These are phyloP conservation scores for Phrynocephalus guinanensis DNA, from an alignment of 2,797 vertebrate genomes.

Conservation along the genomic window DNA sequence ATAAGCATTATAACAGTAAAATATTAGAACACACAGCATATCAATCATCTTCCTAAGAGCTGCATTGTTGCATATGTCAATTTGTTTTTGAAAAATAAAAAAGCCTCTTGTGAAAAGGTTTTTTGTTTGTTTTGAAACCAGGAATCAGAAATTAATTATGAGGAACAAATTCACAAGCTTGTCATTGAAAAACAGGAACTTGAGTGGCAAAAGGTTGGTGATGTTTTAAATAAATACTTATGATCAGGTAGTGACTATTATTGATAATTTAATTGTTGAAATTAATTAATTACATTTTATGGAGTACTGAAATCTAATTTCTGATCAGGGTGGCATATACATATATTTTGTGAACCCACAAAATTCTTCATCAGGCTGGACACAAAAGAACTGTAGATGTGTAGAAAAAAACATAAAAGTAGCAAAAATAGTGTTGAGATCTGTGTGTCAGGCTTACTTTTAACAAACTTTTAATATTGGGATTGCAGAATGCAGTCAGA, in stretches of 20 bases:
- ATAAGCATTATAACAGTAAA: too few species aligned
- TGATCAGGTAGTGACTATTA: not conserved
- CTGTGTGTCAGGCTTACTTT: too few species aligned
- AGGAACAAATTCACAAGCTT: slow-evolving; percentile 89
- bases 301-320: slow-evolving; percentile 8
- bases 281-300: not conserved
- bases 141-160: slow-evolving; percentile 87
- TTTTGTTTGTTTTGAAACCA: slow-evolving; percentile 70
- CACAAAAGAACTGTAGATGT: too few species aligned
- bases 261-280: not conserved
- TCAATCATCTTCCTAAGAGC: not conserved
- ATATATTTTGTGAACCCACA: not conserved
- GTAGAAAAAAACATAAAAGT: too few species aligned
- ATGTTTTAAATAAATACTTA: slow-evolving; percentile 38
- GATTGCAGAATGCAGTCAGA: too few species aligned
- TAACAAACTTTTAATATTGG: too few species aligned
- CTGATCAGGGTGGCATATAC: not conserved
- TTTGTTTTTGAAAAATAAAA: slow-evolving; percentile 1
- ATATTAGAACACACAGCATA: not conserved
- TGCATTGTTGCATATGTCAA: not conserved
- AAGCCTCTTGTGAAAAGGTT: not conserved
- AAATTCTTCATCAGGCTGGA: too few species aligned
- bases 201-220: slow-evolving; percentile 90
- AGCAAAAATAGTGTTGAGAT: too few species aligned
- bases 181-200: slow-evolving; percentile 92